Base-by-base conservation (phyloP, 2,113 vertebrate species). In the Lichenostomus cassidix region DNA sequence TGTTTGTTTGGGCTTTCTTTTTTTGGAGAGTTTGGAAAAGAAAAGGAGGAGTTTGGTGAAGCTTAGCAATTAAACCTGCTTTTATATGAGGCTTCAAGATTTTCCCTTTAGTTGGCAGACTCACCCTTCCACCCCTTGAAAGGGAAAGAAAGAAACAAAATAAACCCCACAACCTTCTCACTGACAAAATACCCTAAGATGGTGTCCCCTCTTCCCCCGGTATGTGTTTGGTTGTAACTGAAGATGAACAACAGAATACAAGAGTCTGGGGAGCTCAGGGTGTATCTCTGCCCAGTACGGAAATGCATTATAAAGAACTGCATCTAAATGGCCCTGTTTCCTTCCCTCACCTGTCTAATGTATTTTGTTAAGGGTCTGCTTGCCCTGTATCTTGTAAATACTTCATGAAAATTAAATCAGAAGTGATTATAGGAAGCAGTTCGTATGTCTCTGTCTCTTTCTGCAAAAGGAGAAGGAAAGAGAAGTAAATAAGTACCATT, bases 381-480 rank as follows among this genome's bases (percentile, higher is more conserved):
- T 7, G 5, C 56, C 83, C 41, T 77, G 8, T 52, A 9, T 79
- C 86, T 94, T 2, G 0, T 81, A 85, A 89, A 82, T 77, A 79
- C 47, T 87, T 82, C 23, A 86, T 2, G 31, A 76, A 94, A 95
- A 94, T 90, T 52, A 94, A 92, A 92, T 94, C 85, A 90, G 76
- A 84, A 92, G 74, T 62, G 27, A 52, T 84, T 80, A 63, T 50
- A 63, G 89, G 46, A 60, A 75, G 88, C 79, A 71, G 80, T 79
- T 95, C 64, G 5, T 94, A 58, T 87, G 55, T 53, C 63, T 92
- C 89, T 95, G 92, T 44, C 24, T 60, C 55, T 58, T n/a, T 70
- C 75, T 92, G 88, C 80, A 68, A 55, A 71, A 70, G 75, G 69
- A 82, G 74, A 67, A 90, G 52, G 80, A 73, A 91, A 83, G 79